phyloP scores from a whole-genome alignment of 2,113 vertebrate species.

The Gopherus evgoodei region DNA sequence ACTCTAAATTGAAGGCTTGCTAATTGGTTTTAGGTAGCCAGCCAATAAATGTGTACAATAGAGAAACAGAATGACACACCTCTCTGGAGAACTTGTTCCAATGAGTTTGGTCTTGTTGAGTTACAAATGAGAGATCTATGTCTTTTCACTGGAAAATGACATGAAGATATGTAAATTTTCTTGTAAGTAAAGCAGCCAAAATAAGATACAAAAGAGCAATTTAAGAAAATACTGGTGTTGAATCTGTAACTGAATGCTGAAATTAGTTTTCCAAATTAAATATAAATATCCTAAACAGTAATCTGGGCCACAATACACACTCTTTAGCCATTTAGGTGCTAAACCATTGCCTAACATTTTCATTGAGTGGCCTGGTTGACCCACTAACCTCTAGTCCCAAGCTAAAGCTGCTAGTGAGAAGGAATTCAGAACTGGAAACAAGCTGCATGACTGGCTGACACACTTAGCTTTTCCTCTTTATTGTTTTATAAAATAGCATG shows the following conservation, averaged over 20 bases:
- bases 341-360: not conserved
- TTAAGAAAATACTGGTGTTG: not conserved
- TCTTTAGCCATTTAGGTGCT: not conserved
- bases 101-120: not conserved
- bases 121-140: not conserved
- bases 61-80: not conserved
- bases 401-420: not conserved
- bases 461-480: not conserved
- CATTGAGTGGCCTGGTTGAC: not conserved
- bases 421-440: not conserved
- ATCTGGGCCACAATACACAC: not conserved
- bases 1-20: conserved; percentile 19
- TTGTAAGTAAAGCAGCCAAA: not conserved
- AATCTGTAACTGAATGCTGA: not conserved
- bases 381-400: not conserved
- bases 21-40: conserved; percentile 51
- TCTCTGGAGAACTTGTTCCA: not conserved
- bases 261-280: not conserved
- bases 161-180: not conserved
- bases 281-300: not conserved
- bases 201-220: not conserved
- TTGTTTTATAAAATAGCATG: not conserved
- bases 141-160: not conserved
- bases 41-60: not conserved
- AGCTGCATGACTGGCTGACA: not conserved